Evolutionary conservation across 2,113 vertebrate species (phyloP), one percentile per base, ranked within the genome.

Genomic region (Tupaia chinensis): DNA sequence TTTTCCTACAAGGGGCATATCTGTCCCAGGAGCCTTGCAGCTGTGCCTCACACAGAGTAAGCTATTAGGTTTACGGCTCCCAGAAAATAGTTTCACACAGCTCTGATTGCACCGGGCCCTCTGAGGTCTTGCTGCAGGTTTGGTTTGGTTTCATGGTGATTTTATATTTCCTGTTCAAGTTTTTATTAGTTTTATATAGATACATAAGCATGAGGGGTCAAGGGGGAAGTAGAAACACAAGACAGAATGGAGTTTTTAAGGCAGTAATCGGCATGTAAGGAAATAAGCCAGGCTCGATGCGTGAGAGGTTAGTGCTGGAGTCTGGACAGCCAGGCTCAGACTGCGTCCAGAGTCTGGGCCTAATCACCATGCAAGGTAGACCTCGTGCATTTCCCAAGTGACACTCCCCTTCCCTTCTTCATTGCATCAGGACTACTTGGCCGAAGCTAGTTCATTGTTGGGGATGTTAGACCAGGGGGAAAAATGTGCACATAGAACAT

Each of bases 1-100:
- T 95, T 97, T 98, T 97, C 97, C 95, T 98, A 98, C 97, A 96
- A 98, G 98, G 98, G 98, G 97, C 97, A 98, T 97, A 98, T 61
- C 11, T 97, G 95, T 97, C 97, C 93, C 96, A 56, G 27, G 92
- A 96, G 95, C 96, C 92, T 96, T 94, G 89, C 93, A 97, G 96
- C 96, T 90, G 63, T 65, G 66, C 74, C 97, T 85, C 12, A 61
- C 91, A 97, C 83, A 44, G 89, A 98, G 83, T 32, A 20, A 89
- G 65, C 87, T 95, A 95, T 98, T 88, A 81, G 68, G 60, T 95
- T 95, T 97, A 92, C 58, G 32, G 32, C 73, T 94, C 34, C 88
- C 68, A 95, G 23, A 94, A 98, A 97, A 98, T 97, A 87, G 92
- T 80, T 96, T 92, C 29, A 16, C 89, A 56, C 54, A 11, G 76